Base-by-base conservation (phyloP, 2,888 invertebrate genomes). In the Callyntrura guangdongensis region DNA sequence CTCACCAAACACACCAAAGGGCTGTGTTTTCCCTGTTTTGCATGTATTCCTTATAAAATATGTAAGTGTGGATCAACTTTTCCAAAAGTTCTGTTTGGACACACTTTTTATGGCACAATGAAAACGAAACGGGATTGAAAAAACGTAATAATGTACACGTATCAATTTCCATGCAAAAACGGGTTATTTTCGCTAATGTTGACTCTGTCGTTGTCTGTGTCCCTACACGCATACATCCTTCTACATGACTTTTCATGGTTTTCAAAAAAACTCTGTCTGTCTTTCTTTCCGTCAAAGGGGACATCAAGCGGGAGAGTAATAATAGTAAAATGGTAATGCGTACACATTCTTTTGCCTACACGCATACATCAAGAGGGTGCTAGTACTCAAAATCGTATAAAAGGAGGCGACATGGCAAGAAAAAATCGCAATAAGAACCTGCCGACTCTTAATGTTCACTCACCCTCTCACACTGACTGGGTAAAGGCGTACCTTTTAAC, bases 181-280 rank as follows among this genome's bases (percentile, higher is more conserved):
- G 45, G 53, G 61, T n/a, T 61, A 74, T 86, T 86, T 86, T 86
- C 74, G 74, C 74, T 86, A 86, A 86, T 86, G 74, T 86, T 86
- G 74, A 86, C 86, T 86, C 74, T 86, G 74, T 59, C 74, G 86
- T 86, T 85, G 74, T 27, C 69, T 27, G 72, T 74, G 45, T 45
- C 74, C 59, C 12, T 14, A 12, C 17, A 14, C 27, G 20, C 56
- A 53, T 25, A 69, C 74, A 72, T 85, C 53, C 47, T 9, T 17
- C 67, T 0, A 27, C 67, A 67, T 83, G 64, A 83, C 64, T 83
- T 83, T 83, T 81, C 36, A 81, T n/a, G 47, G 49, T 77, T 77
- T 53, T 12, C 36, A 36, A 36, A 53, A 82, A 82, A 82, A 64
- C 20, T 64, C 77, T 77, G 49, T 47, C 77, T 53, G 53, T 77